Base-by-base conservation (phyloP, 30 jellyfish, hydroid and myxozoan species). In the Aurelia aurita complex sp. Pacific region DNA sequence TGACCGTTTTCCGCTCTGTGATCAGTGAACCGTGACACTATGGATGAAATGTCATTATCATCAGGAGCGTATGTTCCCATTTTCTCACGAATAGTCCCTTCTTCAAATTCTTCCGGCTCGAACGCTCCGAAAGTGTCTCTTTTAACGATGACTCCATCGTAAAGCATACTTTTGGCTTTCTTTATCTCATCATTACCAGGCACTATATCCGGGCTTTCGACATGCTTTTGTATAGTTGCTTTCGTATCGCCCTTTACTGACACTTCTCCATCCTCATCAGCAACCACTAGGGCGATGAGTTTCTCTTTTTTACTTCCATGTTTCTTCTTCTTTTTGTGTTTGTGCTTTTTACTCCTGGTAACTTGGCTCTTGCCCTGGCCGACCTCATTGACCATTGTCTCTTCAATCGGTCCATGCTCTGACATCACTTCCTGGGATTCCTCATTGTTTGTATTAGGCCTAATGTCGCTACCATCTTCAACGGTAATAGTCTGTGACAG, bases 351-450 rank as follows among this genome's bases (percentile, higher is more conserved):
- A 10, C 71, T 67, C 73, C 53, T 79, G 29, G 52, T 81, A 17
- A 79, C 89, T 18, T n/a, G 89, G 74, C 89, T 79, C 60, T 79
- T 79, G 46, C 80, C 80, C 60, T 79, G 89, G 35, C 89, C 89
- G 12, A 55, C 79, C 64, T 79, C 89, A 18, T 65, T 59, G 18
- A 51, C 81, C 29, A n/a, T 35, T 10, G 89, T 32, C 59, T n/a
- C 18, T 32, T 77, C 70, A 12, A 29, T 5, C 32, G 70, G 36
- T 13, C 36, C 70, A n/a, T n/a, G 70, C 70, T 61, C 38, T 61
- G 70, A 61, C 32, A 7, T 13, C 36, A 61, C 71, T 51, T 77
- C 87, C 4, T 72, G 50, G 46, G 59, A 43, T 10, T 43, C 82
- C 36, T 46, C 74, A 15, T 38, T 34, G 35, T 75, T 67, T 9